Evolutionary conservation across 1,140 invertebrate species (phyloP).

Genomic region (Liolophura sinensis): DNA sequence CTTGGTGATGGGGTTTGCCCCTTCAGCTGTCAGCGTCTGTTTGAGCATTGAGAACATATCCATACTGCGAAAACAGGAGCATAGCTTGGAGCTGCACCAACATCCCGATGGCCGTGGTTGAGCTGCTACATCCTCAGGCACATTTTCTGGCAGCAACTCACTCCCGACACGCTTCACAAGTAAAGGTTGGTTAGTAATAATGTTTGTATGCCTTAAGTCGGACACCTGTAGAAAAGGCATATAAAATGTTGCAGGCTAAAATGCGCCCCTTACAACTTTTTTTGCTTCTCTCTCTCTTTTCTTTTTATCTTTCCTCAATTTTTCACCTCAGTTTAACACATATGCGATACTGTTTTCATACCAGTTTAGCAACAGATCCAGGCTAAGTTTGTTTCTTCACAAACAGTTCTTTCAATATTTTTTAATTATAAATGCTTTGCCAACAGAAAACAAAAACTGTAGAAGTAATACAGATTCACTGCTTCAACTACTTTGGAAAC

Average conservation of each 20-base stretch:
- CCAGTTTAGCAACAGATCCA: too few species aligned
- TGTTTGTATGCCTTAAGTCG: not conserved
- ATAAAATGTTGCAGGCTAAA: not conserved
- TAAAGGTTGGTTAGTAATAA: not conserved
- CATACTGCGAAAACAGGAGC: slow-evolving; percentile 36
- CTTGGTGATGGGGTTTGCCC: slow-evolving; percentile 84
- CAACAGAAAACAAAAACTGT: too few species aligned
- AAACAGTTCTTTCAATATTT: too few species aligned
- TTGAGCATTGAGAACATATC: slow-evolving; percentile 61
- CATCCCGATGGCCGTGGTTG: not conserved
- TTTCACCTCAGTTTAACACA: not conserved
- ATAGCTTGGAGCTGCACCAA: slow-evolving; percentile 5
- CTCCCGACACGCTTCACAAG: slow-evolving; percentile 3
- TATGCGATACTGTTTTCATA: too few species aligned
- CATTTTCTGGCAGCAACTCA: not conserved
- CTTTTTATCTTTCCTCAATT: not conserved
- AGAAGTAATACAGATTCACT: too few species aligned
- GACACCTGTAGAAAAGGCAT: not conserved
- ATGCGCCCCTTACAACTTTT: not conserved
- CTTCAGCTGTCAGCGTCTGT: slow-evolving; percentile 58
- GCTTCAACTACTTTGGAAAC: too few species aligned
- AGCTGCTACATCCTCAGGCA: not conserved
- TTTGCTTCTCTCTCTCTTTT: not conserved
- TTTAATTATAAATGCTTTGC: too few species aligned
- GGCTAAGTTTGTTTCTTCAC: too few species aligned